Evolutionary conservation across 2,888 invertebrate genomes (phyloP), one percentile per base, ranked within the genome.

Genomic region (Nymphalis urticae): DNA sequence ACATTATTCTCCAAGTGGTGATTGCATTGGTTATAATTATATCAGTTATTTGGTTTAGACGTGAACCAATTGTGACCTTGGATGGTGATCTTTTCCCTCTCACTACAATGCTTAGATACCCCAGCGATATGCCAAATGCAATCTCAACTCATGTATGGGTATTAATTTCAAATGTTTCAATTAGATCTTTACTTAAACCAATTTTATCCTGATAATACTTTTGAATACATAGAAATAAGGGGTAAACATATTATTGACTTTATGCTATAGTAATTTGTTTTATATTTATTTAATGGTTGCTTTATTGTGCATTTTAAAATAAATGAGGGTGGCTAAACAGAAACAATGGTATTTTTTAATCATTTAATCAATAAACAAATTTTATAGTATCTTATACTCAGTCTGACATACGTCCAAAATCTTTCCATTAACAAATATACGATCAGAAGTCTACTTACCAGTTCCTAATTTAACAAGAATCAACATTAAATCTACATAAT

Each of bases 131-230:
- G 66, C 87, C 90, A 6, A 92, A 92, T 81, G 84, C 91, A 2
- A 86, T 93, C 51, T 92, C 92, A 1, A 85, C 89, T 24, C 92
- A 92, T 76, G 78, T 92, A 16, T 93, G 92, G 92, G 89, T 93
- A 2, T 72, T 92, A 19, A 87, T 93, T 64, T 87, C 92, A 5
- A 92, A 92, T 79, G 77, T 92, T 24, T 90, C 92, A 1, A 81
- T 92, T 17, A 87, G 88, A 77, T 80, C 85, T 68, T 77, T 93
- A 24, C 72, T 92, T 16, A 91, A 88, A 77, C 91, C 91, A n/a
- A 64, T 89, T 64, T 65, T 83, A 21, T 77, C 80, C 48, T 87
- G 82, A 69, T 70, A 66, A 42, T 42, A 13, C 42, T 42, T 4
- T 13, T 42, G 13, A 42, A 42, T 13, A 42, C 10, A 4, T 13